These are phyloP conservation scores for Cygnus atratus DNA, from an alignment of 2,113 vertebrate genomes.

Conservation along the genomic window DNA sequence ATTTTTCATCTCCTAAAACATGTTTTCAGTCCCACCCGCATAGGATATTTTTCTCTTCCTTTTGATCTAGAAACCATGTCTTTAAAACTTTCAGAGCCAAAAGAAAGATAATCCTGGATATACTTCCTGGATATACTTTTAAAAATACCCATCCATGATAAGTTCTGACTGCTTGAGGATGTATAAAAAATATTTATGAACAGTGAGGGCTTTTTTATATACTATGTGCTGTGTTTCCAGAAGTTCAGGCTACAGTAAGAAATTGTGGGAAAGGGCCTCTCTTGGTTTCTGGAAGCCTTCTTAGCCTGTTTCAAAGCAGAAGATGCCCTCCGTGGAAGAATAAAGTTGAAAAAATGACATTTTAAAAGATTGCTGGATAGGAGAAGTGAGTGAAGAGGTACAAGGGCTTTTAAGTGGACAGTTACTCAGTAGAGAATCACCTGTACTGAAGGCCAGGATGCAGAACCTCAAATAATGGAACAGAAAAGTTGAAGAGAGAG, in stretches of 20 bases:
- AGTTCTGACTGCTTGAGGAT: not conserved
- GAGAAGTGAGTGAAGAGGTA: not conserved
- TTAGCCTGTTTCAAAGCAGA: not conserved
- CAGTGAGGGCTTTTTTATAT: not conserved
- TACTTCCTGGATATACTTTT: not conserved
- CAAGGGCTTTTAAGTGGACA: not conserved
- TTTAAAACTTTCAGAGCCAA: conserved; percentile 2
- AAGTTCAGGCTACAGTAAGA: not conserved
- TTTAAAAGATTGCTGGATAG: not conserved
- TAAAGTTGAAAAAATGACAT: not conserved
- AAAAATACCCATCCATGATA: not conserved
- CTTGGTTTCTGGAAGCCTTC: not conserved
- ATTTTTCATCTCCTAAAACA: conserved; percentile 58
- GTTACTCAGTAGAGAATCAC: not conserved
- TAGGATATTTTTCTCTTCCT: not conserved
- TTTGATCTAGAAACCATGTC: conserved; percentile 28
- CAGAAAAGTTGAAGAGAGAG: not conserved
- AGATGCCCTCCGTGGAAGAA: not conserved
- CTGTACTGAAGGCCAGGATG: not conserved
- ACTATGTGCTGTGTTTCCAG: not conserved
- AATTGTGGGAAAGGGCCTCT: not conserved
- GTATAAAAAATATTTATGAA: not conserved
- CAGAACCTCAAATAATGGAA: not conserved
- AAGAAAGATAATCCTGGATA: not conserved
- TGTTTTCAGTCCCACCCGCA: not conserved